A percentile compares a stretch with the other conserved stretches of the same genome.
Evolutionary conservation across 1,140 invertebrate genomes (phyloP).

Genomic region (Magallana gigas): DNA sequence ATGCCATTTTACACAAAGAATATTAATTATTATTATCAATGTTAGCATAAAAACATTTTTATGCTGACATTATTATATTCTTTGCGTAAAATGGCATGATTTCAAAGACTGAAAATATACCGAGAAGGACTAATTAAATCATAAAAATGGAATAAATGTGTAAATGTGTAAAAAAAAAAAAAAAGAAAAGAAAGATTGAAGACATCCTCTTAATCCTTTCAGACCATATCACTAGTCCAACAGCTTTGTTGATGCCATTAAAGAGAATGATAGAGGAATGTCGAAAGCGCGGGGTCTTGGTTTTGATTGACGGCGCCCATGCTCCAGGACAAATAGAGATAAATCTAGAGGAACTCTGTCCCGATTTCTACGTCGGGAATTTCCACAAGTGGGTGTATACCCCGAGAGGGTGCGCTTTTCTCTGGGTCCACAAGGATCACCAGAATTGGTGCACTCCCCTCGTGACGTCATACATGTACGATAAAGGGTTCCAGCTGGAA

Average conservation of each 20-base stretch:
- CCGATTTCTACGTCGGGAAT: slow-evolving; percentile 68
- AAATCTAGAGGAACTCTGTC: slow-evolving; percentile 64
- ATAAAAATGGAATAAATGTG: too few species aligned
- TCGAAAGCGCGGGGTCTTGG: slow-evolving; percentile 59
- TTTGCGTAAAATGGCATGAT: not conserved
- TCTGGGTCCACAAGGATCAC: slow-evolving; percentile 65
- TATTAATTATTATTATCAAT: too few species aligned
- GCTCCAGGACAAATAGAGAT: slow-evolving; percentile 64
- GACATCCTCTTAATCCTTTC: not conserved
- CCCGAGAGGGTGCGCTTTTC: slow-evolving; percentile 64
- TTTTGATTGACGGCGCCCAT: slow-evolving; percentile 70
- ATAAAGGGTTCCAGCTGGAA: slow-evolving; percentile 52
- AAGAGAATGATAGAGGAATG: slow-evolving; percentile 62
- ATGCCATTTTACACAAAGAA: too few species aligned
- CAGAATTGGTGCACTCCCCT: slow-evolving; percentile 56
- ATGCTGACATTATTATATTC: not conserved
- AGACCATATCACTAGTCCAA: slow-evolving; percentile 67
- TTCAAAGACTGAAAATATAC: slow-evolving; percentile 45
- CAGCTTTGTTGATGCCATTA: slow-evolving; percentile 64
- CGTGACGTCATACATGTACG: slow-evolving; percentile 57
- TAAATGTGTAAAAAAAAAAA: too few species aligned
- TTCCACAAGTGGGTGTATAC: slow-evolving; percentile 69
- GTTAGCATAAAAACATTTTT: not conserved
- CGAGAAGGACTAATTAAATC: slow-evolving; percentile 55
- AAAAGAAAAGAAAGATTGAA: too few species aligned